These are phyloP conservation scores for Chrysolina americana DNA, from an alignment of 2,888 invertebrate genomes.

Conservation along the genomic window DNA sequence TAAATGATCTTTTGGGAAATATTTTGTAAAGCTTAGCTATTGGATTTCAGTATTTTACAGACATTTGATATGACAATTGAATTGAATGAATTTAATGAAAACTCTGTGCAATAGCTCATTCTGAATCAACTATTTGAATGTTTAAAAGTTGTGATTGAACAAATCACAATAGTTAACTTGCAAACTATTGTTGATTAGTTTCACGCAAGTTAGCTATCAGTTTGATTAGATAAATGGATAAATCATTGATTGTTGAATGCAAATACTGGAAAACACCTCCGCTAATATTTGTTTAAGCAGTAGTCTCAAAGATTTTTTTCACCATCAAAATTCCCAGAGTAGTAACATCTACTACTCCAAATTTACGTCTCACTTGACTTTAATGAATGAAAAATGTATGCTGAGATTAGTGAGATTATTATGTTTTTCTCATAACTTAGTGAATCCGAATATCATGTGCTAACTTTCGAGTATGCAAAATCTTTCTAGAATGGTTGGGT, in stretches of 20 bases:
- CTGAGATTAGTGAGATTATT: neutral
- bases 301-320: neutral
- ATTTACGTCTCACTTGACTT: too few relatives aligned
- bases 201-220: constrained; percentile 4
- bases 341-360: neutral
- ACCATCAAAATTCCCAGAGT: neutral
- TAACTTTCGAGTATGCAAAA: neutral
- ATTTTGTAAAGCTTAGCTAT: neutral
- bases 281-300: too few relatives aligned
- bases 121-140: constrained; percentile 13
- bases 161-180: neutral
- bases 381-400: constrained; percentile 11
- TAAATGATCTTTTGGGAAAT: too few relatives aligned
- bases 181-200: neutral
- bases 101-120: neutral
- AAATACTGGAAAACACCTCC: too few relatives aligned
- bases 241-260: neutral
- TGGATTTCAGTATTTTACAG: constrained; percentile 4
- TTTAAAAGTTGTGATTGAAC: neutral
- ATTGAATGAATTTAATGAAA: constrained; percentile 12
- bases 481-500: constrained; percentile 6
- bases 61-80: neutral
- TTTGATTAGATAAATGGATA: constrained; percentile 14
- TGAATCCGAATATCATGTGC: neutral
- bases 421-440: neutral